Conservation (phyloP, 2,797 vertebrate species). For the Echeneis naucrates region DNA sequence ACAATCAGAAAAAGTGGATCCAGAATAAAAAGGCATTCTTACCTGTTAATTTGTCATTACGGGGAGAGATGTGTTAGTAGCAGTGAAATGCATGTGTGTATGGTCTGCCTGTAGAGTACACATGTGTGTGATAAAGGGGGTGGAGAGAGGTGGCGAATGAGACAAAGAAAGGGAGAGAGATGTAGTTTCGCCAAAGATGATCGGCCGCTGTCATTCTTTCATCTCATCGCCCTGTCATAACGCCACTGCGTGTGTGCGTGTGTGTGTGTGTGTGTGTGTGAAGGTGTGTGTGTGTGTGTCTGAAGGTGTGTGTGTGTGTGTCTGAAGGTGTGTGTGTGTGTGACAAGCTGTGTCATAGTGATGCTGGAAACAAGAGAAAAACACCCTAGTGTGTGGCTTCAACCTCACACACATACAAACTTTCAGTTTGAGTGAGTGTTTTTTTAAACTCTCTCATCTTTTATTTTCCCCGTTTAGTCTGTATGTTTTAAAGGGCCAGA, state of each 20-base stretch:
- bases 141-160: conserved; percentile 37
- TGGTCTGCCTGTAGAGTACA: conserved; percentile 39
- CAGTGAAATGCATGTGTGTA: conserved; percentile 48
- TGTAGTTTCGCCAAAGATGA: conserved; percentile 55
- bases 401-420: conserved; percentile 35
- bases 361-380: conserved; percentile 80
- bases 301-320: conserved; percentile 32
- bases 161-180: conserved; percentile 33
- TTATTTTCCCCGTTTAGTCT: conserved; percentile 19
- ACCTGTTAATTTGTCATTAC: conserved; percentile 69
- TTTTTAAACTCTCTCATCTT: conserved; percentile 17
- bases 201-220: conserved; percentile 42
- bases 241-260: conserved; percentile 28
- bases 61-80: conserved; percentile 40
- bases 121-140: conserved; percentile 54
- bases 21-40: conserved; percentile 23
- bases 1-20: background rate
- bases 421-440: conserved; percentile 64
- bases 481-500: conserved; percentile 30
- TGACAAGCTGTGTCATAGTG: conserved; percentile 77
- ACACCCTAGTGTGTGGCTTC: conserved; percentile 56
- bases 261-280: conserved; percentile 42
- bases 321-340: conserved; percentile 51
- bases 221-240: conserved; percentile 60
- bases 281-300: conserved; percentile 37